A percentile compares a stretch with the other conserved stretches of the same genome.
Conservation (phyloP, 2,888 invertebrate species). For the Lydus trimaculatus region DNA sequence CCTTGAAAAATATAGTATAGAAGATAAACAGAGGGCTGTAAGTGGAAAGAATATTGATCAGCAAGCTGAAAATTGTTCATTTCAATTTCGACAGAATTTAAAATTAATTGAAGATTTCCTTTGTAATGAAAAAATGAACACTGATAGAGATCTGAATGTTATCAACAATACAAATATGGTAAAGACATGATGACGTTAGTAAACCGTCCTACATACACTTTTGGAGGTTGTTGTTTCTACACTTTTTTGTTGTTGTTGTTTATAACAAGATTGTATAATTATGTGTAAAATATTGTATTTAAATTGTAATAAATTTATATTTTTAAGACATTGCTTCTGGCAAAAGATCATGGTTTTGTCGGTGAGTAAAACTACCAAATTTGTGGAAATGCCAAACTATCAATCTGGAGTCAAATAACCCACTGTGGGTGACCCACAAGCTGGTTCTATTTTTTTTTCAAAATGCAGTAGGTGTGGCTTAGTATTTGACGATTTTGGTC, state of each 20-base stretch:
- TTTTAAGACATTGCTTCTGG: neutral
- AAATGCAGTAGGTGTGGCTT: no score
- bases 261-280: constrained; percentile 11
- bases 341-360: no score
- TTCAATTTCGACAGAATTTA: constrained; percentile 42
- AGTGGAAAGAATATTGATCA: constrained; percentile 15
- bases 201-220: constrained; percentile 18
- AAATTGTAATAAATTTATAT: neutral
- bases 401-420: no score
- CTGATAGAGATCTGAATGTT: constrained; percentile 17
- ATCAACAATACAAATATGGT: constrained; percentile 18
- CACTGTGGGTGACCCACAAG: no score
- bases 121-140: constrained; percentile 44
- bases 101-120: constrained; percentile 44
- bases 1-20: constrained; percentile 54
- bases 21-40: constrained; percentile 37
- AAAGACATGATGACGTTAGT: constrained; percentile 17
- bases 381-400: no score
- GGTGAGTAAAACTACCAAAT: no score
- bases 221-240: constrained; percentile 21
- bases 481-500: no score
- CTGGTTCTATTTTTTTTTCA: no score
- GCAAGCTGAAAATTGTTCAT: constrained; percentile 14
- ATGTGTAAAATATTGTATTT: constrained; percentile 8
- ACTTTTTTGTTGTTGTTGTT: neutral